Evolutionary conservation across 2,113 vertebrate genomes (phyloP), one percentile per base, ranked within the genome.

Genomic region (Poicephalus meyeri): DNA sequence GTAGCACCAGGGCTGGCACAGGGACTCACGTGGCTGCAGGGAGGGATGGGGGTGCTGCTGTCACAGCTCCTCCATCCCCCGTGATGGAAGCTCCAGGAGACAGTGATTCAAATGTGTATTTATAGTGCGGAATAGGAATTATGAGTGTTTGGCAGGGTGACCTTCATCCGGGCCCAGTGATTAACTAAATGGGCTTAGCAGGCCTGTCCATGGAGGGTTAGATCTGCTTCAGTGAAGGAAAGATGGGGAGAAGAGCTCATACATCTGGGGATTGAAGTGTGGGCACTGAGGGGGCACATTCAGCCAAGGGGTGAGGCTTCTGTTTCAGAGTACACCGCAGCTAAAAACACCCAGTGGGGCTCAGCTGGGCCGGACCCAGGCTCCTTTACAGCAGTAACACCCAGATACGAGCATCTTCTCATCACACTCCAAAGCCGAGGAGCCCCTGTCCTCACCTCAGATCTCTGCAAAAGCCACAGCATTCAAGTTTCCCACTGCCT

Each of bases 21-120:
- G 88, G 96, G 93, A 88, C 50, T 96, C 93, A 73, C 26, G 41
- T 42, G 76, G 7, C 82, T 58, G 88, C 84, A 37, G 61, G 56
- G 64, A 80, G 58, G 73, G 18, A 35, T 0, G 10, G 18, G 52
- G 18, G 37, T 24, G 56, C 33, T 41, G 78, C 55, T 13, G 16
- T 26, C 17, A 15, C 2, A 1, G 69, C 18, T 70, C 29, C 55
- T 74, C 85, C 19, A 0, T 63, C 33, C 55, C 79, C 23, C 0
- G 5, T n/a, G 68, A 81, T 50, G 39, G 78, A 89, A 68, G 56
- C 78, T 29, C 74, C 49, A 2, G 53, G 73, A 89, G 89, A 58
- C 66, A 63, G 69, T 94, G 95, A 96, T 90, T 96, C 95, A 95
- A 88, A 80, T 19, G 61, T 16, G 7, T 81, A 95, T 96, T 94